A percentile compares a stretch with the other conserved stretches of the same genome.
Evolutionary conservation across 2,888 invertebrate species (phyloP).

Genomic region (Eupithecia subumbrata): DNA sequence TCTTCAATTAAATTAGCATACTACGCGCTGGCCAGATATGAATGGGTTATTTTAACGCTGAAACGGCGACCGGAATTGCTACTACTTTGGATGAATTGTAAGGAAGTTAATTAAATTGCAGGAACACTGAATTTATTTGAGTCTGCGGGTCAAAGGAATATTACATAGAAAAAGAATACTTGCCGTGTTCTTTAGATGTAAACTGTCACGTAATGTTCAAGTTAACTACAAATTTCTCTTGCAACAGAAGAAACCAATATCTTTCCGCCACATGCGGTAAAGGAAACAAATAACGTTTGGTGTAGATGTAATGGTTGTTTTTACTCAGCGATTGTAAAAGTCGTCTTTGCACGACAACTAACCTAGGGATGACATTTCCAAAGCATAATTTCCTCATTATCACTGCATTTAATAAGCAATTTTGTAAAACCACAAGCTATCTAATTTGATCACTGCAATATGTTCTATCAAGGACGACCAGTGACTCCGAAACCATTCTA

Average conservation of each 20-base stretch:
- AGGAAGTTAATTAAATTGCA: conserved; percentile 11
- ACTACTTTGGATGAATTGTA: conserved; percentile 24
- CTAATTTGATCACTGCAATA: conserved; percentile 15
- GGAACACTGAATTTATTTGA: not conserved
- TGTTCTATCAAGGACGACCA: conserved; percentile 39
- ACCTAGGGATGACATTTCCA: not conserved
- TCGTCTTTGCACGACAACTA: not conserved
- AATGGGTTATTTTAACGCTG: conserved; percentile 35
- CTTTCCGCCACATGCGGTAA: not conserved
- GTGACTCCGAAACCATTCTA: conserved; percentile 36
- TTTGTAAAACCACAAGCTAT: not conserved
- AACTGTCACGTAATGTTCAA: not conserved
- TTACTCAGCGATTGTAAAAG: not conserved
- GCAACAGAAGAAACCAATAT: conserved; percentile 3
- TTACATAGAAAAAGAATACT: not conserved
- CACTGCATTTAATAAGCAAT: not conserved
- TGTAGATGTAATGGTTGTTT: not conserved
- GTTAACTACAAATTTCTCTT: not conserved
- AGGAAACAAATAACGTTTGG: not conserved
- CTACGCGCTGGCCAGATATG: conserved; percentile 36
- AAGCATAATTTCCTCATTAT: not conserved
- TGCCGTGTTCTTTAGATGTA: not conserved
- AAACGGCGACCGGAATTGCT: conserved; percentile 26
- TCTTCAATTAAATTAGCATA: conserved; percentile 46
- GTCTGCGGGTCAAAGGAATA: not conserved